phyloP scores from a whole-genome alignment of 2,888 invertebrate species.

The Branchipolynoe longqiensis region DNA sequence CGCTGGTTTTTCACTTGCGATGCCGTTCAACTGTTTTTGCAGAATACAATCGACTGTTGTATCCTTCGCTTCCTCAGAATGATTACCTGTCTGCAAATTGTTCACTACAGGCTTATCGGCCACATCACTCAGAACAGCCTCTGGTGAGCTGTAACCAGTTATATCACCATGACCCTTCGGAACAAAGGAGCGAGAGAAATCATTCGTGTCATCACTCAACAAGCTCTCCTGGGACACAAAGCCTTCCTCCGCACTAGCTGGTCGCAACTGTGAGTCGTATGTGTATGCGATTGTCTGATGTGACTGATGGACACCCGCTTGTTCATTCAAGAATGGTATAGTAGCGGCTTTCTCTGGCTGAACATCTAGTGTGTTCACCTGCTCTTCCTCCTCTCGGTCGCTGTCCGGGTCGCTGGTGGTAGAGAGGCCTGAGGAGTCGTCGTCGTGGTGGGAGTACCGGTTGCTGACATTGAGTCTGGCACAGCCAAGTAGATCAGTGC shows the following conservation, averaged over 20 bases:
- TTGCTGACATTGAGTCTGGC: neutral
- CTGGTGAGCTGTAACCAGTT: neutral
- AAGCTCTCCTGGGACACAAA: constrained; percentile 27
- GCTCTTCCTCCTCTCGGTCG: neutral
- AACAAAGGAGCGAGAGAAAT: neutral
- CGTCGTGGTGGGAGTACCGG: constrained; percentile 28
- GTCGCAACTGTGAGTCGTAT: neutral
- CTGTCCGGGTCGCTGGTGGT: constrained; percentile 48
- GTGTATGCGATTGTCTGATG: neutral
- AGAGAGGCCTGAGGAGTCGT: constrained; percentile 38
- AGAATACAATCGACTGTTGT: no score
- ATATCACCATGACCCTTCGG: constrained; percentile 17
- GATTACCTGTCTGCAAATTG: neutral
- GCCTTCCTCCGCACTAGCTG: constrained; percentile 29
- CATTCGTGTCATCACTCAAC: constrained; percentile 1
- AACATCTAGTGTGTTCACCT: neutral
- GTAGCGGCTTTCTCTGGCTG: no score
- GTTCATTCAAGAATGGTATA: no score
- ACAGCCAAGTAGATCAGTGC: neutral
- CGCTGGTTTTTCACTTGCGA: neutral
- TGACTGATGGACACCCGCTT: neutral
- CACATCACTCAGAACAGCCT: neutral
- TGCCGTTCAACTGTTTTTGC: no score
- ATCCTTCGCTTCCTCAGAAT: neutral
- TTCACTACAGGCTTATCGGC: neutral